Base-by-base conservation (phyloP, 2,888 invertebrate species). In the Flexamia atlantica region DNA sequence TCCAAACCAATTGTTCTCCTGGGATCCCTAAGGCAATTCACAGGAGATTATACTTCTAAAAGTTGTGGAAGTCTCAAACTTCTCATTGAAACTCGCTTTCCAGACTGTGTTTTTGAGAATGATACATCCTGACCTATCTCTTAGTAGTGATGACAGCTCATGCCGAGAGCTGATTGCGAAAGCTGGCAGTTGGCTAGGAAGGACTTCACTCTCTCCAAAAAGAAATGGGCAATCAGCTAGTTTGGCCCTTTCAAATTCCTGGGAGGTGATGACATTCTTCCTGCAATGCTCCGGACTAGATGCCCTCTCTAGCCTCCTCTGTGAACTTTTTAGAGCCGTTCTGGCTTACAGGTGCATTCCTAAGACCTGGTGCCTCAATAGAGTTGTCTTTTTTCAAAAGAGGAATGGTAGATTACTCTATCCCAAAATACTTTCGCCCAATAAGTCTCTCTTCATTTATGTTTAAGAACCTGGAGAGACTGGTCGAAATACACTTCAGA, bases 231-330 rank as follows among this genome's bases (percentile, higher is more conserved):
- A 40, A 60, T 60, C 60, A 60, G 25, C 28, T 23, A 60, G 60
- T 60, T 60, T 60, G 28, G 5, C 60, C 60, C 60, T 23, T 60
- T 60, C 3, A 60, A 60, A 60, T 76, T 42, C 17, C 76, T 7
- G 17, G 25, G 28, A 23, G 42, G 40, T 14, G n/a, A 28, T 5
- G n/a, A 42, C 4, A 76, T 40, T 5, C 1, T 42, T 14, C 42
- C 76, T n/a, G 76, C 76, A n/a, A 76, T 32, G 42, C n/a, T 76
- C 20, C 76, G 42, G 76, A 17, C 76, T 23, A 40, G 46, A 76
- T 20, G 36, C 40, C 42, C 25, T 46, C 50, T 76, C 14, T 17
- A 12, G 12, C 40, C 23, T 76, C n/a, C n/a, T 76, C 5, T 76
- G 76, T 14, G 76, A 76, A 32, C 76, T 76, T 23, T 76, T 76